phyloP scores from a whole-genome alignment of 2,888 invertebrate genomes.

The Timandra comae region DNA sequence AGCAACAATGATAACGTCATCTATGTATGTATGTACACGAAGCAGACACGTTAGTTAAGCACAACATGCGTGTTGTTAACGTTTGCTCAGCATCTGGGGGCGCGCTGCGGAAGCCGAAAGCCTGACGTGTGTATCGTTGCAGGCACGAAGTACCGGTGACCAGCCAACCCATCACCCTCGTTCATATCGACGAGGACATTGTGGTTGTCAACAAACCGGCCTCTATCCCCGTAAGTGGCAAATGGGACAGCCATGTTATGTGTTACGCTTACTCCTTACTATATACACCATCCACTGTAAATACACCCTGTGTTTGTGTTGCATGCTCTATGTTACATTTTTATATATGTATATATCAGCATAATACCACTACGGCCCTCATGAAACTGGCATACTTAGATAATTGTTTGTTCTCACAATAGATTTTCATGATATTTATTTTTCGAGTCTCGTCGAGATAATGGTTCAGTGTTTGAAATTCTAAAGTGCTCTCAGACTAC shows the following conservation, averaged over 20 bases:
- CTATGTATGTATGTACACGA: conserved; percentile 8
- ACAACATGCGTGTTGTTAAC: conserved; percentile 8
- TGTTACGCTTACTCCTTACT: conserved; percentile 80
- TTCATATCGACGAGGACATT: conserved; percentile 98
- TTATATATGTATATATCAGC: too few relatives aligned
- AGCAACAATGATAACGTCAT: conserved; percentile 6
- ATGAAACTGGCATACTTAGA: too few relatives aligned
- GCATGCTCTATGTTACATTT: conserved; percentile 25
- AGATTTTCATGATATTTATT: too few relatives aligned
- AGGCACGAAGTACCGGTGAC: conserved; percentile 99
- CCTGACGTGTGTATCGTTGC: conserved; percentile 77
- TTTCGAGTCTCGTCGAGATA: too few relatives aligned
- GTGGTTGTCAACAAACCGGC: conserved; percentile 99
- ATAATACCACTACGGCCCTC: too few relatives aligned
- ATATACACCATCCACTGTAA: conserved; percentile 64
- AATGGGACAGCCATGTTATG: conserved; percentile 84
- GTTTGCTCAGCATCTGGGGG: conserved; percentile 13
- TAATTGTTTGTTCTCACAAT: too few relatives aligned
- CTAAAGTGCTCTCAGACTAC: too few relatives aligned
- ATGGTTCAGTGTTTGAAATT: too few relatives aligned
- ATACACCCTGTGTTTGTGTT: conserved; percentile 29
- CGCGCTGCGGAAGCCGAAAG: conserved; percentile 19
- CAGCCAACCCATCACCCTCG: conserved; percentile 96
- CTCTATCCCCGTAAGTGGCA: conserved; percentile 99
- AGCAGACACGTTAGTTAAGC: conserved; percentile 10